Evolutionary conservation across 2,113 vertebrate species (phyloP), one percentile per base, ranked within the genome.

Genomic region (Columba janthina): DNA sequence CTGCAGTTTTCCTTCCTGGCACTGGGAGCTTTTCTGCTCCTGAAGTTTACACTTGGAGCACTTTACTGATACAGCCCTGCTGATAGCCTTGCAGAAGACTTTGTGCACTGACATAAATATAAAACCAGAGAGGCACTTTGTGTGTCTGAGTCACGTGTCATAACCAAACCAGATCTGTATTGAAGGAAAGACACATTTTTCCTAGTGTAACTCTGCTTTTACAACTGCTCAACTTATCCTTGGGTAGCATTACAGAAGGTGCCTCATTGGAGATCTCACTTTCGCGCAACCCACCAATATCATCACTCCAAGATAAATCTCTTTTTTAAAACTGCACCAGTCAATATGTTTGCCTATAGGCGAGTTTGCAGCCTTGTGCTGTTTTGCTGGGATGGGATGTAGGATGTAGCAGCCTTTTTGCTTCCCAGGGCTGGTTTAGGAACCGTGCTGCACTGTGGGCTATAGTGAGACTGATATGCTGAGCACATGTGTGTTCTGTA

Each of bases 381-480:
- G 2, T 62, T 94, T 84, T 92, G 76, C 84, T 73, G 61, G 34
- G 22, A 67, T 36, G 8, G 29, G 36, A 40, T 1, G 22, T 31
- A 61, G 70, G 54, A 70, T 3, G 5, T 19, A 42, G 46, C 60
- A 78, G 75, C 76, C 69, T 76, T 93, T 72, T 89, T 96, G 84
- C 70, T 96, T 91, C 71, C 48, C 42, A 34, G 20, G 88, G 67
- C 83, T 88, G 62, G 54, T 88, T 89, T 87, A 54, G 85, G 57
- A 87, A 1, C 32, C 1, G 8, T 53, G 57, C 57, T 73, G 38
- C 26, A 9, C 64, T 36, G n/a, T 24, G 64, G 60, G 71, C 51
- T 79, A 10, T 9, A 72, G 58, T 40, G 79, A 73, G 51, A 29
- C 64, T 26, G 56, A 25, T n/a, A 42, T 2, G 3, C 58, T 50